These are phyloP conservation scores for Ommatoiulus sabulosus DNA, from an alignment of 2,888 invertebrate species.

Conservation along the genomic window DNA sequence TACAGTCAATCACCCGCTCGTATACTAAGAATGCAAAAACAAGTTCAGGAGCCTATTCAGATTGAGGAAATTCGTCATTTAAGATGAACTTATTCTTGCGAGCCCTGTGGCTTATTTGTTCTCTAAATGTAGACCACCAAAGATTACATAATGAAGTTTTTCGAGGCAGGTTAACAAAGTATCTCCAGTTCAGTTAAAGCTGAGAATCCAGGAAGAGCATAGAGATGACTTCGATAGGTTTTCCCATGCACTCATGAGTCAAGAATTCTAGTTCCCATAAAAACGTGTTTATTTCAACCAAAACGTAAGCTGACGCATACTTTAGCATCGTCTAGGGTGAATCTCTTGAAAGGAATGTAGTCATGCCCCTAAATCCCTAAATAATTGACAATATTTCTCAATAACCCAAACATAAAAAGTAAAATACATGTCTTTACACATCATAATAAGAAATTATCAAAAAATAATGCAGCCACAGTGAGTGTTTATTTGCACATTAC, in stretches of 20 bases:
- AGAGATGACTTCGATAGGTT: not conserved
- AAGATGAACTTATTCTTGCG: not conserved
- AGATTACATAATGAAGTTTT: not conserved
- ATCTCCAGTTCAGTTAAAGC: no score
- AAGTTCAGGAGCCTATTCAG: not conserved
- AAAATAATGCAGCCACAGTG: no score
- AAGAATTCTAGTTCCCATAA: not conserved
- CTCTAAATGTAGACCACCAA: not conserved
- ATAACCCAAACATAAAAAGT: no score
- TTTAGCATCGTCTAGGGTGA: not conserved
- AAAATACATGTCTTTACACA: no score
- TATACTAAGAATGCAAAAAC: not conserved
- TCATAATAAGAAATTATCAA: no score
- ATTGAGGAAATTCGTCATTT: not conserved
- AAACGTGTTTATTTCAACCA: not conserved
- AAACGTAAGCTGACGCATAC: not conserved
- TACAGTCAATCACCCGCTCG: slow-evolving; percentile 4
- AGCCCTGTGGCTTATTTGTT: not conserved
- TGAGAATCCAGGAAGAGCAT: not conserved
- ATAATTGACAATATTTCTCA: no score
- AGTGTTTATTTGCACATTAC: no score
- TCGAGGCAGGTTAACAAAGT: not conserved
- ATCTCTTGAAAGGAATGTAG: not conserved
- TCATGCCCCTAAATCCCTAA: not conserved
- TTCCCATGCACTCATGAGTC: not conserved